A percentile compares a stretch with the other conserved stretches of the same genome.
phyloP scores from a whole-genome alignment of 2,888 invertebrate species.

The Heliconius ethilla region DNA sequence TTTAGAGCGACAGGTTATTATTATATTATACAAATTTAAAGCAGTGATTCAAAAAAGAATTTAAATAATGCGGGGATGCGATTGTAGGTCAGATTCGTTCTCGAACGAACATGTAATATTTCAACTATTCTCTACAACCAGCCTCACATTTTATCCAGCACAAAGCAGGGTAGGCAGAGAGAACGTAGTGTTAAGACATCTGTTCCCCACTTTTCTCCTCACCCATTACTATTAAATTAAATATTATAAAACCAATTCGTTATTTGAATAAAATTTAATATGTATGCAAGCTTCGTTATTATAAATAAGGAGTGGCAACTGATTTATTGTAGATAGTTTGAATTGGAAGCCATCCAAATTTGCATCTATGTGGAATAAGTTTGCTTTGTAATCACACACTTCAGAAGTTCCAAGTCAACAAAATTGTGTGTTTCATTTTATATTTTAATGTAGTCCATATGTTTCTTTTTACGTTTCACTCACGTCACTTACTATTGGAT shows the following conservation, averaged over 20 bases:
- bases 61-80: background rate
- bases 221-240: background rate
- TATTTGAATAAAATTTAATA: constrained; percentile 32
- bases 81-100: too few species aligned
- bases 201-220: too few species aligned
- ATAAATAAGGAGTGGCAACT: constrained; percentile 41
- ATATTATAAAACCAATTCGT: constrained; percentile 4
- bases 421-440: constrained; percentile 2
- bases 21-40: constrained; percentile 8
- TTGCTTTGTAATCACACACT: constrained; percentile 45
- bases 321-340: constrained; percentile 43
- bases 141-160: too few species aligned
- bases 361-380: constrained; percentile 43
- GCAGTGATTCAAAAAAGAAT: background rate
- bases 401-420: constrained; percentile 35
- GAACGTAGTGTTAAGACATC: too few species aligned
- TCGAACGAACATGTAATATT: background rate
- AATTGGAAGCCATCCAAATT: constrained; percentile 45
- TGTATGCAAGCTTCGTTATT: constrained; percentile 31
- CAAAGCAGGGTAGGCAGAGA: too few species aligned
- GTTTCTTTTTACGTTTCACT: too few species aligned
- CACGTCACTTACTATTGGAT: background rate
- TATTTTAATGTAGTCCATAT: background rate
- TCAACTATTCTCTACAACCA: background rate
- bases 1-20: constrained; percentile 35